A percentile compares a stretch with the other conserved stretches of the same genome.
Conservation (phyloP, 2,888 invertebrate genomes). For the Himalopsyche tibetana region DNA sequence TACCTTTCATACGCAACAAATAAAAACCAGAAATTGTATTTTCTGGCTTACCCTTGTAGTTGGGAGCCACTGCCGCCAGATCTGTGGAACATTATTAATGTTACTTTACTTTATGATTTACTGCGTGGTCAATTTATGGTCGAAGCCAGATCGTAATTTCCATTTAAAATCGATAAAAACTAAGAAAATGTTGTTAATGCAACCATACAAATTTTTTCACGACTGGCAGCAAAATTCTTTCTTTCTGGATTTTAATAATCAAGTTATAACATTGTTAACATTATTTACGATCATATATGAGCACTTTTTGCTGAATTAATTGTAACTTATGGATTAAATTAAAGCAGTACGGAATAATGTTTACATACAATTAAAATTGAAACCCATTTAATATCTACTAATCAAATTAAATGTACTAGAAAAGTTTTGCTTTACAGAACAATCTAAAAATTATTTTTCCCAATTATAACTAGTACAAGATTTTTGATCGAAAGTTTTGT, state of each 20-base stretch:
- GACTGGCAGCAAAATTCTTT: neutral
- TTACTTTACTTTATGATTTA: conserved; percentile 62
- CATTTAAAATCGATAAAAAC: conserved; percentile 62
- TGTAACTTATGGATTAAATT: neutral
- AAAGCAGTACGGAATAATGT: no score
- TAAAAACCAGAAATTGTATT: no score
- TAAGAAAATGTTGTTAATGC: conserved; percentile 32
- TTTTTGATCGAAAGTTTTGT: no score
- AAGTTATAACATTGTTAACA: conserved; percentile 24
- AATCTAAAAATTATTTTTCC: no score
- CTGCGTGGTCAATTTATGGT: conserved; percentile 52
- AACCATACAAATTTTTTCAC: conserved; percentile 31
- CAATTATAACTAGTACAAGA: no score
- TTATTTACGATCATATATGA: neutral
- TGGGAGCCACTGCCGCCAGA: conserved; percentile 39
- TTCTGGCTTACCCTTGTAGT: no score
- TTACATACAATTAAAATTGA: no score
- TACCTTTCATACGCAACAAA: no score
- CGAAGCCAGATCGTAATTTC: conserved; percentile 56
- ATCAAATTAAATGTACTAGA: no score
- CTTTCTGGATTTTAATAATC: conserved; percentile 8
- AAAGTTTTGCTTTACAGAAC: no score
- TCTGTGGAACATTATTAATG: conserved; percentile 59
- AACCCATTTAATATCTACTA: no score
- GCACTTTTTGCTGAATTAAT: neutral